Evolutionary conservation across 2,888 invertebrate species (phyloP), one percentile per base, ranked within the genome.

Genomic region (Smittia sp.): DNA sequence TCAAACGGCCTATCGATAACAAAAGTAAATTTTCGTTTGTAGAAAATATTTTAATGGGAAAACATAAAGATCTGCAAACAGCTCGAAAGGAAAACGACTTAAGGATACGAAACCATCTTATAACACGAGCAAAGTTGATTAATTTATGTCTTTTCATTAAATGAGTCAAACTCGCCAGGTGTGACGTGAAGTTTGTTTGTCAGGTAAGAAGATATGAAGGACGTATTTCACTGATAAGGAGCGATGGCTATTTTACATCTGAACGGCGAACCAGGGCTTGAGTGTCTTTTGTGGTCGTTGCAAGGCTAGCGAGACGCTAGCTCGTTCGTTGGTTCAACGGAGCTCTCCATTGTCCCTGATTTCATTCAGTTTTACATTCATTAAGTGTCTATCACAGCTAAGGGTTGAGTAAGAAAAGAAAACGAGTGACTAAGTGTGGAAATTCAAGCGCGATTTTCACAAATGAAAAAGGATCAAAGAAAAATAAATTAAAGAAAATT

Each of bases 171-270:
- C 46, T 11, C n/a, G 13, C n/a, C 46, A 46, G 46, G n/a, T n/a
- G 6, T 2, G 9, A 46, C 11, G 7, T 58, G 24, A 24, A 58
- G 58, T 9, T 22, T 24, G 52, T 58, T 58, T 58, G 22, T 72
- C 72, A 72, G 72, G 72, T 72, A 72, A 72, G 46, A 72, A 69
- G 62, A 22, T 54, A 62, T 20, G 46, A 54, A 72, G 72, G 72
- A 72, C 72, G 72, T 62, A 22, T 72, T 72, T 32, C 62, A 72
- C 72, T 72, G 72, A 69, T 72, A n/a, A 72, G 72, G 72, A 62
- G 11, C 27, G 20, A 38, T 6, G 22, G 22, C 24, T 72, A 9
- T 72, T 32, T 20, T 65, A 15, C 27, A 27, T 66, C 66, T 39
- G 66, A 66, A 38, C 25, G 18, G 7, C 20, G 15, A 27, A 38